Conservation (phyloP, 2,113 vertebrate genomes). For the Puntigrus tetrazona region DNA sequence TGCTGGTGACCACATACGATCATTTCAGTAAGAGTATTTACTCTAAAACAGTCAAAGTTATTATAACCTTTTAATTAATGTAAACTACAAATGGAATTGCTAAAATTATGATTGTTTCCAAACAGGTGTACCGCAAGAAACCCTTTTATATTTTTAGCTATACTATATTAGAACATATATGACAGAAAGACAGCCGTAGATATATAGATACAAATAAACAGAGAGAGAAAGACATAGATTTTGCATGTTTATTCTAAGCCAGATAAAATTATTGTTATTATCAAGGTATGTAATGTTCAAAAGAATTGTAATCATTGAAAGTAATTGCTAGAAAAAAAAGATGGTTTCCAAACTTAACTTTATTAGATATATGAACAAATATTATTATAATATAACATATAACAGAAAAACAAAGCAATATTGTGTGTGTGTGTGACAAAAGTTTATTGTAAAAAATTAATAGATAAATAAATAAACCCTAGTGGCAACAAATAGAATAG, state of each 20-base stretch:
- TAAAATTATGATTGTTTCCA: neutral
- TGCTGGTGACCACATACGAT: neutral
- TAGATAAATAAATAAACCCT: no score
- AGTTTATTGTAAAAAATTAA: no score
- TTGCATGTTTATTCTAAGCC: neutral
- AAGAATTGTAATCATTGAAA: no score
- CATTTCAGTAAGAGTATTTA: neutral
- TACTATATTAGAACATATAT: neutral
- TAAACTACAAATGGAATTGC: neutral
- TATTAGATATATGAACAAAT: no score
- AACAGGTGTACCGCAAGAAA: constrained; percentile 7
- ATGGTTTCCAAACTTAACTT: no score
- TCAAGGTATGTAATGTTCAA: no score
- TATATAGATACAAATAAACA: no score
- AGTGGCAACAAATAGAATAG: neutral
- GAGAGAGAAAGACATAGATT: neutral
- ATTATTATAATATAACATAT: no score
- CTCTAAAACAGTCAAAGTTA: neutral
- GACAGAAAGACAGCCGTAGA: neutral
- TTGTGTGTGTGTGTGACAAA: no score
- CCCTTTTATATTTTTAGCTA: neutral
- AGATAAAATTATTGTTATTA: neutral
- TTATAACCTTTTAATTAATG: neutral
- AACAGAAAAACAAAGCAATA: no score
- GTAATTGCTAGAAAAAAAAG: no score